Evolutionary conservation across 2,797 vertebrate species (phyloP).

Genomic region (Notamacropus eugenii): DNA sequence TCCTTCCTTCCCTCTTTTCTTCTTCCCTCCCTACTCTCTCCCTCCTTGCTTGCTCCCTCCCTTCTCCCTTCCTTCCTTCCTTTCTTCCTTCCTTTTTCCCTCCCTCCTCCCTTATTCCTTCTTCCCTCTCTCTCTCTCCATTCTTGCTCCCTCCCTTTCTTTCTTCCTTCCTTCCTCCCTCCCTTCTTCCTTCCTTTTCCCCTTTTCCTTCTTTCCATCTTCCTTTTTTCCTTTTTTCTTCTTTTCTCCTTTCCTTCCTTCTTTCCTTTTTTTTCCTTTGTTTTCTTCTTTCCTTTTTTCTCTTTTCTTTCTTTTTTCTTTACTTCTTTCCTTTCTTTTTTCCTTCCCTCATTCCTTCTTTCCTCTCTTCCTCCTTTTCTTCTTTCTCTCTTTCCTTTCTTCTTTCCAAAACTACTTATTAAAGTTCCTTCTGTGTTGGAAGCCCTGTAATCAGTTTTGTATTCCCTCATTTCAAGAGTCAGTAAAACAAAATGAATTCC

Average conservation of each 20-base stretch:
- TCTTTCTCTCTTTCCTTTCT: background rate
- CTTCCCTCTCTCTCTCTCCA: no score
- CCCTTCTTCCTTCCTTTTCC: background rate
- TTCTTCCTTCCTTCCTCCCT: accelerated
- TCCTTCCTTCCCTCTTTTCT: background rate
- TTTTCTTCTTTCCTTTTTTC: background rate
- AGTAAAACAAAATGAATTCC: background rate
- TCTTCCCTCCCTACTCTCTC: no score
- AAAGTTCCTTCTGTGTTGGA: background rate
- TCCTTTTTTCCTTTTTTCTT: background rate
- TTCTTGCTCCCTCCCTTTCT: accelerated
- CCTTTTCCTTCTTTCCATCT: background rate
- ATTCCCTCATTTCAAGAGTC: background rate
- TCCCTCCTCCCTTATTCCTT: accelerated
- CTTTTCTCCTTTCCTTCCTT: background rate
- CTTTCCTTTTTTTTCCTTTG: background rate
- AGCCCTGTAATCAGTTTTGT: background rate
- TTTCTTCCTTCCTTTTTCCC: accelerated
- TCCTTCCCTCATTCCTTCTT: background rate
- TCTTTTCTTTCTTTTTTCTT: background rate
- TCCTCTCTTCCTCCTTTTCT: background rate
- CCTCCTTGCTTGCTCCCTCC: background rate
- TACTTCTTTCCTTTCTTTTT: background rate
- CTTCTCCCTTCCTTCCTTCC: accelerated
- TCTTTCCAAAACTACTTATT: background rate